Evolutionary conservation across 2,888 invertebrate species (phyloP), one percentile per base, ranked within the genome.

Genomic region (Kuschelorhynchus macadamiae): DNA sequence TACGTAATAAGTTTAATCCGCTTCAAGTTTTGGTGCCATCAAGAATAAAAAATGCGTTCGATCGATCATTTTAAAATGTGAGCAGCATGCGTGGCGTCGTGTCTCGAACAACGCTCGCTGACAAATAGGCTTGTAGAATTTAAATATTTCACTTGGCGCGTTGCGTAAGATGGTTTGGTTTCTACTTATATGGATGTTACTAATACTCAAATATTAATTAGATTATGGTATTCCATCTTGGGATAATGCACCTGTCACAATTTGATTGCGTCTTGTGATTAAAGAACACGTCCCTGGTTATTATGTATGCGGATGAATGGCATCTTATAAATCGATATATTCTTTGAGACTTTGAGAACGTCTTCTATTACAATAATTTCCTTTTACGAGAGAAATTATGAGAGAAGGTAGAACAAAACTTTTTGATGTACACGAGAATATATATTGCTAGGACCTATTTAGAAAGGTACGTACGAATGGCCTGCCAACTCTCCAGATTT

Each of bases 41-140:
- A 33, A 53, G 53, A 55, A 63, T 64, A 57, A 64, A 64, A 50
- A 56, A 56, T 64, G 47, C 39, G 32, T 42, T 57, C 64, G 49
- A 64, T 64, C 56, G 41, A 64, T 64, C 64, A 64, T 63, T 17
- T 36, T 55, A 63, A 55, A 63, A 63, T 55, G 52, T 47, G 46
- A 25, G 46, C 62, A 32, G 47, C 49, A 52, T 52, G 50, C 36
- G 17, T 52, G 30, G 52, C 18, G 52, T 52, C 52, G 33, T 59
- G 33, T n/a, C n/a, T n/a, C n/a, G n/a, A 46, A 36, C 46, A 63
- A 53, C 46, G 32, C 7, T 64, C 46, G 32, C 7, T 64, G 64
- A 64, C 64, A 64, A 64, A 63, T 63, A 53, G 55, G 55, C 55
- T 55, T 44, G 47, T 44, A 36, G 62, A 63, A 64, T 57, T 64